These are phyloP conservation scores for Cotesia chilonis DNA, from an alignment of 1,140 invertebrate species.

Conservation along the genomic window DNA sequence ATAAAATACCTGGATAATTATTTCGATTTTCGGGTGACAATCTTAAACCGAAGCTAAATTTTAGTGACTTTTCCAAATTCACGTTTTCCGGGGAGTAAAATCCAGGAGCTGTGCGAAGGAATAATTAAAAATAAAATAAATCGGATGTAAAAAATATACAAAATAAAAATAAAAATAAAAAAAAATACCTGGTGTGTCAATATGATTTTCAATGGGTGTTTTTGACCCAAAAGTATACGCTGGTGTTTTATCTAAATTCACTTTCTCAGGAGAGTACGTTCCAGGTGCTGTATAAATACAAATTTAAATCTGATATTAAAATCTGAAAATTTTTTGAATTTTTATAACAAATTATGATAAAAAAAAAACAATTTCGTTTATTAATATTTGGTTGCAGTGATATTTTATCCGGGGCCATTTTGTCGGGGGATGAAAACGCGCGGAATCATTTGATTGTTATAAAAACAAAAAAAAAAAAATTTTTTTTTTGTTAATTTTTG, in stretches of 20 bases:
- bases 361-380: too few relatives aligned
- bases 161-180: neutral
- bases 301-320: neutral
- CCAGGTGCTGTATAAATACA: constrained; percentile 62
- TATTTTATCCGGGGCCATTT: too few relatives aligned
- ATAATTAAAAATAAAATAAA: constrained; percentile 50
- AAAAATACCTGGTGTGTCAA: constrained; percentile 64
- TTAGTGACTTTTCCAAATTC: constrained; percentile 55
- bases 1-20: too few relatives aligned
- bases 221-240: constrained; percentile 70
- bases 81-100: constrained; percentile 71
- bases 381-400: too few relatives aligned
- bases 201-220: constrained; percentile 62
- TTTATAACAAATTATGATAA: too few relatives aligned
- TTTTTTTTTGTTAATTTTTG: constrained; percentile 6
- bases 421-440: too few relatives aligned
- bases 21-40: too few relatives aligned
- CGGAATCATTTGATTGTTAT: neutral
- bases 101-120: constrained; percentile 61
- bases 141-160: neutral
- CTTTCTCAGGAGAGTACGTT: constrained; percentile 70
- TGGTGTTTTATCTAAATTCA: constrained; percentile 70
- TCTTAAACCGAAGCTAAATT: constrained; percentile 45
- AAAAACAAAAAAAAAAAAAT: constrained; percentile 4
- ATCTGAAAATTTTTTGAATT: neutral